Evolutionary conservation across 2,113 vertebrate genomes (phyloP).

Genomic region (Taurulus bubalis): DNA sequence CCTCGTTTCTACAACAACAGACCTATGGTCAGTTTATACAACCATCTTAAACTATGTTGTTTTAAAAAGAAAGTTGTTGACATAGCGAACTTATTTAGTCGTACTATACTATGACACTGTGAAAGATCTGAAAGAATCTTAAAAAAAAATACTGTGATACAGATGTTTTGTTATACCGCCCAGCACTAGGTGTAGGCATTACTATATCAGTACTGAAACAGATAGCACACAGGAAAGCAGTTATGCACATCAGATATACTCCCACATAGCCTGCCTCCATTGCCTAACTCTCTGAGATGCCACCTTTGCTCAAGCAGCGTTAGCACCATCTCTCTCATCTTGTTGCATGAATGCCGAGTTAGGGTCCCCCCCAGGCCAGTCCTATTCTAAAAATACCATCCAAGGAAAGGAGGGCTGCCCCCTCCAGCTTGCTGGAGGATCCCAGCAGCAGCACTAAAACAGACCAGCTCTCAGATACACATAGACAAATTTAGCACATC

Average conservation of each 20-base stretch:
- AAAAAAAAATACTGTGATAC: not conserved
- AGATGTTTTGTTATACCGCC: not conserved
- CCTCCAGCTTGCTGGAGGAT: conserved; percentile 67
- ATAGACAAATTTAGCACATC: conserved; percentile 73
- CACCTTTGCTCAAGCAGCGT: conserved; percentile 56
- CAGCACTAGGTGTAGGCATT: not conserved
- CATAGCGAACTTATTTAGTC: not conserved
- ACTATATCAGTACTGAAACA: conserved; percentile 16
- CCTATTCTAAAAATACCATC: conserved; percentile 78
- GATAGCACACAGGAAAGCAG: conserved; percentile 29
- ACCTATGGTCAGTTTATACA: not conserved
- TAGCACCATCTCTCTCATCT: conserved; percentile 56
- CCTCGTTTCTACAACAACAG: not conserved
- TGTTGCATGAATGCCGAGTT: conserved; percentile 59
- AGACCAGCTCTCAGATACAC: conserved; percentile 57
- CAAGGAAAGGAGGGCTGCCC: conserved; percentile 74
- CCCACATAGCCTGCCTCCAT: conserved; percentile 63
- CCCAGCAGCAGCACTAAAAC: conserved; percentile 71
- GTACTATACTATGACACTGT: not conserved
- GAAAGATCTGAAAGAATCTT: not conserved
- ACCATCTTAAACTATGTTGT: not conserved
- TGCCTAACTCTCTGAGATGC: conserved; percentile 49
- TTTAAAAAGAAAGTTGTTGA: not conserved
- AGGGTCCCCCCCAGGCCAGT: conserved; percentile 77
- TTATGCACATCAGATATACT: conserved; percentile 36